A percentile compares a stretch with the other conserved stretches of the same genome.
phyloP scores from a whole-genome alignment of 2,888 invertebrate genomes.

The Adelognathus sp. region DNA sequence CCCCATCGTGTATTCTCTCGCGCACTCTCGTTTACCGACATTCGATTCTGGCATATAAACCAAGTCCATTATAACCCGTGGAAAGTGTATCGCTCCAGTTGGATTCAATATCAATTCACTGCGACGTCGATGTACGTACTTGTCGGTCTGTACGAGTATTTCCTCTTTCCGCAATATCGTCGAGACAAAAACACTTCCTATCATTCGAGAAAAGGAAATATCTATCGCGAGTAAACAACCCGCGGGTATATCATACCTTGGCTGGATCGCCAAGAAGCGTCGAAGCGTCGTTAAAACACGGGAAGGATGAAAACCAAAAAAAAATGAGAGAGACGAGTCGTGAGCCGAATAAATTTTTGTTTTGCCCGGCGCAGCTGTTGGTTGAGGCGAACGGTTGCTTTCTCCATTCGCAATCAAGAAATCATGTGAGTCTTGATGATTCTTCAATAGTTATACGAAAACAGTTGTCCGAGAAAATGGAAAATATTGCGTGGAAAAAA shows the following conservation, averaged over 20 bases:
- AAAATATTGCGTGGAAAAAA: no score
- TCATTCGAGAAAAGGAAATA: slow-evolving; percentile 1
- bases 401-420: no score
- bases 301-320: not conserved
- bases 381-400: not conserved
- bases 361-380: not conserved
- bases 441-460: no score
- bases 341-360: not conserved
- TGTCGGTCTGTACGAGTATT: not conserved
- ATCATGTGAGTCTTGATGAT: no score
- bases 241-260: not conserved
- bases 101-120: slow-evolving; percentile 47
- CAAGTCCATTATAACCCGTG: slow-evolving; percentile 27
- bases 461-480: no score
- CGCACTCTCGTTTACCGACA: not conserved
- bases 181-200: slow-evolving; percentile 15
- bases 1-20: not conserved
- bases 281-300: slow-evolving; percentile 2
- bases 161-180: not conserved
- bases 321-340: not conserved
- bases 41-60: not conserved
- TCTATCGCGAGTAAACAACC: slow-evolving; percentile 18
- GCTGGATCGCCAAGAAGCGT: not conserved
- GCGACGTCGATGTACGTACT: not conserved
- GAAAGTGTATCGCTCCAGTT: slow-evolving; percentile 32